Percentiles rank a stretch among this genome's conserved stretches.
These are phyloP conservation scores for Solen grandis DNA, from an alignment of 1,140 invertebrate species.

Conservation along the genomic window DNA sequence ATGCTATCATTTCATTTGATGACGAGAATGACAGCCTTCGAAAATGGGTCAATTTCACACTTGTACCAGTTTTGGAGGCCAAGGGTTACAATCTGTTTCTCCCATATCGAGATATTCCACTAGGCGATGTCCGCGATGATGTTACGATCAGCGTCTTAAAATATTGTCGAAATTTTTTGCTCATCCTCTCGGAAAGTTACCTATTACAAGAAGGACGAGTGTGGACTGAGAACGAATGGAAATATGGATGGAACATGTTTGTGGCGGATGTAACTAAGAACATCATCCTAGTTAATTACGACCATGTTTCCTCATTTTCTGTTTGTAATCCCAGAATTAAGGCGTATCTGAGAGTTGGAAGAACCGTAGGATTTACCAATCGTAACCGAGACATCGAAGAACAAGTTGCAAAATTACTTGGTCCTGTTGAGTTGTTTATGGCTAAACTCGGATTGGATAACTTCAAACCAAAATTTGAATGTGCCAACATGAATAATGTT, in stretches of 20 bases:
- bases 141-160: neutral
- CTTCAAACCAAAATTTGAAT: too few species aligned
- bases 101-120: constrained; percentile 4
- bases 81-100: constrained; percentile 10
- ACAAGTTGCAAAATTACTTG: neutral
- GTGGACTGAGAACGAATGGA: constrained; percentile 21
- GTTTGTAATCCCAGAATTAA: neutral
- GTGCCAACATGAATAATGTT: too few species aligned
- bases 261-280: neutral
- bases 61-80: neutral
- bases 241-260: constrained; percentile 9
- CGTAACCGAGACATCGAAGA: neutral
- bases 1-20: constrained; percentile 26
- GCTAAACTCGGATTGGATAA: too few species aligned
- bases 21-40: constrained; percentile 6
- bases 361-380: constrained; percentile 4
- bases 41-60: constrained; percentile 16
- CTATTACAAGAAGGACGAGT: neutral
- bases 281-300: constrained; percentile 12
- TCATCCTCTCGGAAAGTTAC: constrained; percentile 32
- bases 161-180: neutral
- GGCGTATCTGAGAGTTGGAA: constrained; percentile 2
- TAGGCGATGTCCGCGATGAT: constrained; percentile 8
- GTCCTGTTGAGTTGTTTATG: too few species aligned
- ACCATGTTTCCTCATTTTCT: neutral